Conservation (phyloP, 2,797 vertebrate genomes). For the Lacerta agilis region DNA sequence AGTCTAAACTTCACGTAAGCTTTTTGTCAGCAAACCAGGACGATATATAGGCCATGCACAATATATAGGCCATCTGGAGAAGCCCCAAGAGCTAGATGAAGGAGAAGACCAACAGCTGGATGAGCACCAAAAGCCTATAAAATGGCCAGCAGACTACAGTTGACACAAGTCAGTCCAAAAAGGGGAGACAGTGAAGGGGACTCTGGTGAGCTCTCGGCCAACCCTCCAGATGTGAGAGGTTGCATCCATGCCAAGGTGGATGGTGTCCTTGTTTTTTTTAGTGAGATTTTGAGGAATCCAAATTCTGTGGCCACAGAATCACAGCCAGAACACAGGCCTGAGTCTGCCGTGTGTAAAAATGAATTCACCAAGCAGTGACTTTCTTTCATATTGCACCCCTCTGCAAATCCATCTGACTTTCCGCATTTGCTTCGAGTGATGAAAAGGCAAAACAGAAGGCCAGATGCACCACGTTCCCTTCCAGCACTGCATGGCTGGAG, state of each 20-base stretch:
- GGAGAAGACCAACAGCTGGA: not conserved
- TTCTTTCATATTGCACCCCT: not conserved
- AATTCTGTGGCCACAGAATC: not conserved
- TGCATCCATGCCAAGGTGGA: not conserved
- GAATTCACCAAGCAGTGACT: conserved; percentile 12
- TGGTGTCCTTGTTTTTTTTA: not conserved
- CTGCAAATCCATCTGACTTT: not conserved
- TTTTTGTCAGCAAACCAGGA: too few species aligned
- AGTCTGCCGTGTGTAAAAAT: not conserved
- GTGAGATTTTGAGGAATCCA: not conserved
- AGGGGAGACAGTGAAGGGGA: not conserved
- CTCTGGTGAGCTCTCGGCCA: not conserved
- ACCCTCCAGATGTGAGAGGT: not conserved
- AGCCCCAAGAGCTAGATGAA: not conserved
- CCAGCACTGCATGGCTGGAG: conserved; percentile 37
- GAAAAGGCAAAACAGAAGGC: conserved; percentile 27
- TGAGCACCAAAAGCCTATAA: not conserved
- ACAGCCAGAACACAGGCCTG: not conserved
- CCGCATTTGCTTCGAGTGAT: conserved; percentile 9
- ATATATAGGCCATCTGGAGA: too few species aligned
- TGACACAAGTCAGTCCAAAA: not conserved
- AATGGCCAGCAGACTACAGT: not conserved
- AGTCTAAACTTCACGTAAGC: too few species aligned
- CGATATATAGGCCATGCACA: too few species aligned
- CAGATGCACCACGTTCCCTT: not conserved